Conservation (phyloP, 2,888 invertebrate genomes). For the Folsomia candida region DNA sequence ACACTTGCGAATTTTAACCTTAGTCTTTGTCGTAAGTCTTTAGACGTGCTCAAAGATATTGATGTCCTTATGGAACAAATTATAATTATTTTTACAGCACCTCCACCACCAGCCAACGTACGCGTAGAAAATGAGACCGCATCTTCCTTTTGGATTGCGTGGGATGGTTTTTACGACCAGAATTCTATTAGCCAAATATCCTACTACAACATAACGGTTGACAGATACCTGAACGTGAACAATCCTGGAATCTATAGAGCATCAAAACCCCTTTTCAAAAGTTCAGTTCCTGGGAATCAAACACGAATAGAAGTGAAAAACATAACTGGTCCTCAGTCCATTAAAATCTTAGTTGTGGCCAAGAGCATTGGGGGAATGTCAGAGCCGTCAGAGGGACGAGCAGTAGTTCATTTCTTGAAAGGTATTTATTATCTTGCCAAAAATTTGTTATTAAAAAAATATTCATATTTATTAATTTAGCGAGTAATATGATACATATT, state of each 20-base stretch:
- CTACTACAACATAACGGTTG: conserved; percentile 32
- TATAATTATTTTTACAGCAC: conserved; percentile 25
- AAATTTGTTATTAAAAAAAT: no score
- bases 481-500: no score
- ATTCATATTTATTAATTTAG: no score
- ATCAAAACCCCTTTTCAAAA: conserved; percentile 15
- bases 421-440: no score
- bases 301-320: conserved; percentile 28
- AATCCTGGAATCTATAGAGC: not conserved
- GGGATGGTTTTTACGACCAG: conserved; percentile 32
- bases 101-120: conserved; percentile 31
- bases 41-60: not conserved
- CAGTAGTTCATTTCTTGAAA: no score
- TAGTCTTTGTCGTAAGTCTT: conserved; percentile 36
- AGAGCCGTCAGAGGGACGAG: no score
- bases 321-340: conserved; percentile 16
- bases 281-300: conserved; percentile 24
- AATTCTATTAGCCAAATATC: conserved; percentile 22
- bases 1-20: conserved; percentile 30
- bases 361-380: conserved; percentile 24
- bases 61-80: not conserved
- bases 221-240: conserved; percentile 5
- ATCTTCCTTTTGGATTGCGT: conserved; percentile 25
- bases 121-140: conserved; percentile 23
- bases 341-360: conserved; percentile 33